Evolutionary conservation across 2,888 invertebrate species (phyloP), one percentile per base, ranked within the genome.

Genomic region (Oscheius sp.): DNA sequence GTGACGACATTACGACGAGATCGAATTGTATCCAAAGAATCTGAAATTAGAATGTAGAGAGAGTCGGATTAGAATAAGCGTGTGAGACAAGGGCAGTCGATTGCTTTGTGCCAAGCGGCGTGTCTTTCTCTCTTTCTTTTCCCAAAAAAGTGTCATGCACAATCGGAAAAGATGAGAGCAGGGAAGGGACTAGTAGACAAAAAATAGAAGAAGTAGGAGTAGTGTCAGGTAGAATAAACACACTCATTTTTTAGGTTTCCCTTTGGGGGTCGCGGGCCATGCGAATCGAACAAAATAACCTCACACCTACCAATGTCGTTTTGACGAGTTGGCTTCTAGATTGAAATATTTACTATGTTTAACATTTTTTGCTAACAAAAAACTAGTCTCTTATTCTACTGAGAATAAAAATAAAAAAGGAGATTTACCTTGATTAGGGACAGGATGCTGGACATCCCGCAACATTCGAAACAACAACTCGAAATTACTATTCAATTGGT

Each of bases 401-500:
- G 49, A 13, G 2, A 49, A 49, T 7, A n/a, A 5, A 49, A 49
- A 49, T 3, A 49, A 49, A 49, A 13, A 5, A 49, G 18, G 18
- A 49, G 49, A 49, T 9, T 35, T 55, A 72, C 72, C 72, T 64
- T 49, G 53, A 66, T 45, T 56, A 9, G 45, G 43, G 6, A 53
- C 25, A 6, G 35, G 35, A 9, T 53, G 72, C n/a, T 55, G 55
- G 6, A 66, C 43, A 35, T 72, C 72, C 13, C 66, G 53, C 6
- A 72, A 29, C 46, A 46, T 45, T 21, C 66, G 64, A 55, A 72
- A 72, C 45, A 72, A 29, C 56, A 56, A 21, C 56, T 72, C 72
- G 52, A 72, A 72, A 27, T 72, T 72, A 21, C 56, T 56, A 46
- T 72, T 72, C 66, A 72, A 35, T 35, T 56, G 45, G 45, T 56